Percentiles rank a stretch among this genome's conserved stretches.
Evolutionary conservation across 1,140 invertebrate species (phyloP).

Genomic region (Drosophila leontia): DNA sequence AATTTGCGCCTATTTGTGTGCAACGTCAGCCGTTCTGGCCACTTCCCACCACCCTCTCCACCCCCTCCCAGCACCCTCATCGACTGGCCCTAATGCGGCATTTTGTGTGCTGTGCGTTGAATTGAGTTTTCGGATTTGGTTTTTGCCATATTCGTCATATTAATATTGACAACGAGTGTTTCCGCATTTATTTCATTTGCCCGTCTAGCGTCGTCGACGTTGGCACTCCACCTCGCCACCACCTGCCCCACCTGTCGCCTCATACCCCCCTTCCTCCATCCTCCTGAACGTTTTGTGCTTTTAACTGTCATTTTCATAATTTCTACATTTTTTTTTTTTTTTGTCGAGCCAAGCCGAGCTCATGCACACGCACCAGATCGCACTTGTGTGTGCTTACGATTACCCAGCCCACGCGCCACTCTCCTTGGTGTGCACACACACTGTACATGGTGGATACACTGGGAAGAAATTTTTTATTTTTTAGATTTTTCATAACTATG

Average conservation of each 20-base stretch:
- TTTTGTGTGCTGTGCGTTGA: slow-evolving; percentile 80
- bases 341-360: slow-evolving; percentile 29
- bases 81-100: slow-evolving; percentile 67
- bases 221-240: slow-evolving; percentile 12
- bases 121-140: slow-evolving; percentile 81
- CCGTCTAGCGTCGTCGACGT: slow-evolving; percentile 48
- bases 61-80: background rate
- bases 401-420: slow-evolving; percentile 71
- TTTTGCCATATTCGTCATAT: slow-evolving; percentile 82
- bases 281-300: slow-evolving; percentile 66
- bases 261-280: background rate
- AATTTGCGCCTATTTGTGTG: slow-evolving; percentile 68
- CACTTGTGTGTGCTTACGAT: slow-evolving; percentile 65
- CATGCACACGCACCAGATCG: slow-evolving; percentile 52
- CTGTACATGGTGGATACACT: slow-evolving; percentile 13
- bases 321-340: slow-evolving; percentile 69
- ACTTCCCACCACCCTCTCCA: background rate
- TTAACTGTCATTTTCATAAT: slow-evolving; percentile 82
- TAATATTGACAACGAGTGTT: slow-evolving; percentile 82
- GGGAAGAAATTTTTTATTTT: background rate
- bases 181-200: slow-evolving; percentile 81
- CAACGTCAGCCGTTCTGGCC: slow-evolving; percentile 30
- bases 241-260: slow-evolving; percentile 13
- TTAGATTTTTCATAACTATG: too few relatives aligned
- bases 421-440: slow-evolving; percentile 27